These are phyloP conservation scores for Heliconius sara DNA, from an alignment of 2,888 invertebrate species.

Conservation along the genomic window DNA sequence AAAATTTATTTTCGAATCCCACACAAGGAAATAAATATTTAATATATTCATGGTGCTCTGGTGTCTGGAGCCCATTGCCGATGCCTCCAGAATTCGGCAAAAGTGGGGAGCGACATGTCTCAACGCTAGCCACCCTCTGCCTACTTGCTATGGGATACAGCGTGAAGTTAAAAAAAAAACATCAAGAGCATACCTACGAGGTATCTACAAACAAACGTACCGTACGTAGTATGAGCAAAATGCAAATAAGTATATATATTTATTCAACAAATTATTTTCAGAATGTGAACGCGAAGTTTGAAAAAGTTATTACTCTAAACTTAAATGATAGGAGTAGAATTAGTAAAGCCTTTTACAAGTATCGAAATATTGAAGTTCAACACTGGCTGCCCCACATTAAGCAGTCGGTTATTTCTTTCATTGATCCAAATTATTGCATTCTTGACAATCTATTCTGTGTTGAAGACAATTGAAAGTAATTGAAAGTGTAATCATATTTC, in stretches of 20 bases:
- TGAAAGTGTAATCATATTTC: conserved; percentile 23
- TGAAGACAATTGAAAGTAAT: conserved; percentile 27
- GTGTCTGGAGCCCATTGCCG: no score
- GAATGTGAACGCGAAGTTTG: background rate
- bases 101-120: no score
- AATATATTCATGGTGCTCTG: no score
- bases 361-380: background rate
- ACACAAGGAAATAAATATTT: no score
- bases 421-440: conserved; percentile 30
- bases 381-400: background rate
- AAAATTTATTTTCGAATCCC: background rate
- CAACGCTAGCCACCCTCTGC: no score
- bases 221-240: background rate
- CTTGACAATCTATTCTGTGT: conserved; percentile 9
- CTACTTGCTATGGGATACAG: no score
- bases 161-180: no score
- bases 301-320: background rate
- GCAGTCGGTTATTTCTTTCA: conserved; percentile 1
- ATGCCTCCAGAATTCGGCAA: no score
- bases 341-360: background rate
- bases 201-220: background rate
- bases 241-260: background rate
- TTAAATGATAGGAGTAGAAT: background rate
- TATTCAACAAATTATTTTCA: background rate
- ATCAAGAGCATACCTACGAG: no score